These are phyloP conservation scores for Synanceia verrucosa DNA, from an alignment of 2,797 vertebrate genomes.

Conservation along the genomic window DNA sequence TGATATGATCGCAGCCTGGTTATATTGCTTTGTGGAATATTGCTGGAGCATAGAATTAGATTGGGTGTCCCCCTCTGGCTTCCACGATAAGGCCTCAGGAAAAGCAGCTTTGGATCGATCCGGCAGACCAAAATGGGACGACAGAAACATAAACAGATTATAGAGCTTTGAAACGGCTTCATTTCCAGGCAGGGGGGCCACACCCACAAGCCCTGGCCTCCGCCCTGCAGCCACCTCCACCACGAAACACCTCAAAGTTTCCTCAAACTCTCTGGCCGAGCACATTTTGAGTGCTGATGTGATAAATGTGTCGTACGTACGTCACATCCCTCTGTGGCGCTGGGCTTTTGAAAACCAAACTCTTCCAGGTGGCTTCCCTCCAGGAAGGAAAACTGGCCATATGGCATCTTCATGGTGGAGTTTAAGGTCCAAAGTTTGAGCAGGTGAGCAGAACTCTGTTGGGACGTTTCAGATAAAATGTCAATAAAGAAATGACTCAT, in stretches of 20 bases:
- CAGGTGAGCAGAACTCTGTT: neutral
- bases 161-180: constrained; percentile 73
- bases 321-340: neutral
- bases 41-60: constrained; percentile 79
- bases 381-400: neutral
- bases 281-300: too few relatives aligned
- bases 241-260: neutral
- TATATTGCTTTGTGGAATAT: constrained; percentile 83
- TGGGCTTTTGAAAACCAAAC: neutral
- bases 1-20: constrained; percentile 72
- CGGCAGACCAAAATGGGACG: constrained; percentile 58
- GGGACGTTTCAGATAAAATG: too few relatives aligned
- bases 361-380: constrained; percentile 8
- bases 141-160: constrained; percentile 78
- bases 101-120: constrained; percentile 81
- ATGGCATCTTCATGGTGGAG: too few relatives aligned
- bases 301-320: neutral
- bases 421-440: neutral
- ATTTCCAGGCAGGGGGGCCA: constrained; percentile 71
- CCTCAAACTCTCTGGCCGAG: too few relatives aligned
- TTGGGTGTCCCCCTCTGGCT: constrained; percentile 69
- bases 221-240: neutral
- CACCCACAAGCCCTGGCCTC: neutral
- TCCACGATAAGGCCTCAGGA: constrained; percentile 67
- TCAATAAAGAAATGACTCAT: too few relatives aligned